phyloP scores from a whole-genome alignment of 2,797 vertebrate genomes.

The Acestrorhynchus altus region DNA sequence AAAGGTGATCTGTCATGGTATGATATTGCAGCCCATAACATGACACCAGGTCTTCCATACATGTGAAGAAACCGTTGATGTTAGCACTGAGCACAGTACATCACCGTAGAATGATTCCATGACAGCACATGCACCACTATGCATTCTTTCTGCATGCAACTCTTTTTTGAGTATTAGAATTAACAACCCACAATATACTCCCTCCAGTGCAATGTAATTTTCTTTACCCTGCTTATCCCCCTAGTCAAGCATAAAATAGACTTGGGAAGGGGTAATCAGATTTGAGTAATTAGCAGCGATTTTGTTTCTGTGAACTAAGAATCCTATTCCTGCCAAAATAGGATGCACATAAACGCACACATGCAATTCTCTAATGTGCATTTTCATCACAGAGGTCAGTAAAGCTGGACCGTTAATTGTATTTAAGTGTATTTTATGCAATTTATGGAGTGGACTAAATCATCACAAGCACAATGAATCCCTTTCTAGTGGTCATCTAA shows the following conservation, averaged over 20 bases:
- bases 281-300: not conserved
- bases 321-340: not conserved
- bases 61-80: too few species aligned
- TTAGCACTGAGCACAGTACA: too few species aligned
- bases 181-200: too few species aligned
- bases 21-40: too few species aligned
- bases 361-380: not conserved
- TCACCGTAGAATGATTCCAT: too few species aligned
- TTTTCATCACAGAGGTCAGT: not conserved
- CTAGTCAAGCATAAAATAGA: not conserved
- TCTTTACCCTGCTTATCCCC: too few species aligned
- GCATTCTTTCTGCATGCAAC: too few species aligned
- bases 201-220: too few species aligned
- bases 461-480: conserved; percentile 11
- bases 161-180: too few species aligned
- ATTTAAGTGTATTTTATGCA: conserved; percentile 26
- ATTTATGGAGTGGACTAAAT: conserved; percentile 31
- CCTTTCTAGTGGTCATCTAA: conserved; percentile 12
- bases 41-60: too few species aligned
- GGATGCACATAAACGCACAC: not conserved
- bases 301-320: not conserved
- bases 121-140: too few species aligned
- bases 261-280: not conserved
- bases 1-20: too few species aligned
- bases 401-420: not conserved